These are phyloP conservation scores for Ascaphus truei DNA, from an alignment of 2,113 vertebrate species.

Conservation along the genomic window DNA sequence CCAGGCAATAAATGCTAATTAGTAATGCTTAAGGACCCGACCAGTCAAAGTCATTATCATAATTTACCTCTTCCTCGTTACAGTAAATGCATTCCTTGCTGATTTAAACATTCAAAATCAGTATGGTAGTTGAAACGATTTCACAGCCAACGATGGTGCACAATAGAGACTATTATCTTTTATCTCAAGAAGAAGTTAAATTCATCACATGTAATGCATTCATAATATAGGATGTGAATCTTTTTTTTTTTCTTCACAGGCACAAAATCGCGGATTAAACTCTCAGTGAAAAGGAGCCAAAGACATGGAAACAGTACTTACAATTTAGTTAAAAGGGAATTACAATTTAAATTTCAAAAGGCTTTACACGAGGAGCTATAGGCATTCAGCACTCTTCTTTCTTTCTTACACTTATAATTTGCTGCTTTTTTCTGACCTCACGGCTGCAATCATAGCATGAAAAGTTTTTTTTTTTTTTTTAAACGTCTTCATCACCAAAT, in stretches of 20 bases:
- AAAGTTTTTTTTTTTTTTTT: too few species aligned
- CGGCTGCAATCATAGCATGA: too few species aligned
- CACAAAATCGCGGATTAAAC: background rate
- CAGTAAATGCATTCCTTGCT: slow-evolving; percentile 51
- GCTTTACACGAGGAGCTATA: background rate
- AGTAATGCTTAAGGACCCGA: slow-evolving; percentile 69
- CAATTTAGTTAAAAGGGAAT: slow-evolving; percentile 1
- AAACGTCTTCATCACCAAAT: too few species aligned
- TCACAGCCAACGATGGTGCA: background rate
- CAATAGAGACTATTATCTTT: background rate
- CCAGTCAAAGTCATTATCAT: slow-evolving; percentile 69
- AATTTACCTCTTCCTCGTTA: slow-evolving; percentile 70
- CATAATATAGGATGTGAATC: background rate
- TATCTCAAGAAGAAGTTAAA: background rate
- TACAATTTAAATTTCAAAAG: slow-evolving; percentile 8
- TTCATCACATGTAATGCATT: background rate
- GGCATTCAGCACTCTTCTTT: too few species aligned
- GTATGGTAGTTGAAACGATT: background rate
- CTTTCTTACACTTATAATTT: background rate
- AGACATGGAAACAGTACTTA: background rate
- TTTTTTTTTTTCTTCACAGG: background rate
- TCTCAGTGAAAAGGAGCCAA: background rate
- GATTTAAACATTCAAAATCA: slow-evolving; percentile 42
- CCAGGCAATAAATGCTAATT: slow-evolving; percentile 78
- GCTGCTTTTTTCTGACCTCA: too few species aligned